Evolutionary conservation across 2,888 invertebrate species (phyloP).

Genomic region (Scaptomyza polygonia): DNA sequence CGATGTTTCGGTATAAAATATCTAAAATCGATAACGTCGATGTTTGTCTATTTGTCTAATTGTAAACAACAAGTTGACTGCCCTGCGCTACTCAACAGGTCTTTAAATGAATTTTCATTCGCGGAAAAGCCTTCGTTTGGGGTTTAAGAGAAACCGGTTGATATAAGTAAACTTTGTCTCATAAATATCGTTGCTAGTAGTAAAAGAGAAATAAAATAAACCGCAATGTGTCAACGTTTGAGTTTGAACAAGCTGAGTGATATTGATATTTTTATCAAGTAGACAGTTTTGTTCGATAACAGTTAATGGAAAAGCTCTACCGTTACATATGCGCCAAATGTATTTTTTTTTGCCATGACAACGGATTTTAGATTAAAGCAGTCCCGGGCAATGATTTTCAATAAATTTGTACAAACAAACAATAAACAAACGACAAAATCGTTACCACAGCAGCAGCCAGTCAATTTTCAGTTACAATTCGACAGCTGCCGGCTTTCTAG

Average conservation of each 20-base stretch:
- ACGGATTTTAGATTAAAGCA: slow-evolving; percentile 29
- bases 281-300: background rate
- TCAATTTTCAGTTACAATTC: slow-evolving; percentile 64
- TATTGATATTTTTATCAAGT: slow-evolving; percentile 11
- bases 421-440: slow-evolving; percentile 64
- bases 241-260: background rate
- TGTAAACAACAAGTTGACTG: slow-evolving; percentile 1
- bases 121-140: background rate
- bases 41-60: background rate
- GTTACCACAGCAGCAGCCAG: slow-evolving; percentile 73
- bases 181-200: background rate
- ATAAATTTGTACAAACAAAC: slow-evolving; percentile 45
- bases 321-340: slow-evolving; percentile 32
- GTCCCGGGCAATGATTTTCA: slow-evolving; percentile 22
- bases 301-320: background rate
- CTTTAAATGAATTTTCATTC: background rate
- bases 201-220: no score
- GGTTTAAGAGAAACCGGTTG: background rate
- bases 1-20: background rate
- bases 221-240: background rate
- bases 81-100: background rate
- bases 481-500: slow-evolving; percentile 44
- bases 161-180: background rate
- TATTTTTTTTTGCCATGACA: no score
- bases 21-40: background rate